Conservation (phyloP, 2,113 vertebrate species). For the Neogale vison region DNA sequence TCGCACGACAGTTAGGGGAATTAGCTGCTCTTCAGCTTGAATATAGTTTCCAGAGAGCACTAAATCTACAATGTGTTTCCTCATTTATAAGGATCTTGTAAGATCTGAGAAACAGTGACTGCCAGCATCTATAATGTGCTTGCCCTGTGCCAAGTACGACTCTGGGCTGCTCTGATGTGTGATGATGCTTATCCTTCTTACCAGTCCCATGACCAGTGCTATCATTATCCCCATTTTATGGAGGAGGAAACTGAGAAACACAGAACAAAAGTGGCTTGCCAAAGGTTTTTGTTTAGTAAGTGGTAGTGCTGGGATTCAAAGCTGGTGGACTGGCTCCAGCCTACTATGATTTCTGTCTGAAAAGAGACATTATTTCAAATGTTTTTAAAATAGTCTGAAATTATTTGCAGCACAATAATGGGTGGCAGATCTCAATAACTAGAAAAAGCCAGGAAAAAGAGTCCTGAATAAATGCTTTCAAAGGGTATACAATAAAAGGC, state of each 20-base stretch:
- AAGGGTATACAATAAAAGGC: neutral
- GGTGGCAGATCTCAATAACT: neutral
- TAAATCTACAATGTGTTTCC: neutral
- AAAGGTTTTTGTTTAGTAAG: neutral
- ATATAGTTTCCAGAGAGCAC: neutral
- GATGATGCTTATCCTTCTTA: neutral
- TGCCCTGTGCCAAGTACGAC: neutral
- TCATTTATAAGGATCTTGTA: neutral
- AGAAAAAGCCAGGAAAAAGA: neutral
- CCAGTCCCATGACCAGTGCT: fast-evolving
- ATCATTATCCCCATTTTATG: neutral
- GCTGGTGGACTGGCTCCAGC: neutral
- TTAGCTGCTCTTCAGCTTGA: neutral
- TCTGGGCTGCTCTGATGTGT: neutral
- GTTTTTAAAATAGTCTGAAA: slow-evolving; percentile 12
- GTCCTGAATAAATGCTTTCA: neutral
- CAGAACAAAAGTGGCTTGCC: neutral
- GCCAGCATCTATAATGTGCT: neutral
- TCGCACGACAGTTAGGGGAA: neutral
- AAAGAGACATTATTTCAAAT: slow-evolving; percentile 20
- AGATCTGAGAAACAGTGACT: neutral
- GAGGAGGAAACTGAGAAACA: neutral
- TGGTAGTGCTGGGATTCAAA: neutral
- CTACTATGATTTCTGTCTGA: neutral
- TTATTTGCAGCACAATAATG: neutral